Evolutionary conservation across 1,140 invertebrate genomes (phyloP), one percentile per base, ranked within the genome.

Genomic region (Triops cancriformis): DNA sequence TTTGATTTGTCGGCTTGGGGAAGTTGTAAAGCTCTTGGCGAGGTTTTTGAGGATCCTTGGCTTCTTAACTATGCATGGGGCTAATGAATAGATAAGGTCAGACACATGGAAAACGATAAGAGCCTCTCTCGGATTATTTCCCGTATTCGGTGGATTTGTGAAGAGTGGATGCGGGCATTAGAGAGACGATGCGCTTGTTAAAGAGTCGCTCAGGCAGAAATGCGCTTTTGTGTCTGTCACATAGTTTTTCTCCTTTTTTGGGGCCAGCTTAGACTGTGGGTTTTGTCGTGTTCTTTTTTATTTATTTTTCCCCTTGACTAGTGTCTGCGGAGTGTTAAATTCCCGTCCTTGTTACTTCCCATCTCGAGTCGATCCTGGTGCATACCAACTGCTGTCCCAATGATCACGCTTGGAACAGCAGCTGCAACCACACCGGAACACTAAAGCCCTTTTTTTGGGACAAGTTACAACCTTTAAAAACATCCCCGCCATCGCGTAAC

Each of bases 381-480:
- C 51, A 64, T 64, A 64, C 51, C 51, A 64, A 64, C 51, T 64
- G 51, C 51, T 64, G 51, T 64, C 51, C 1, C 51, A 14, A 64
- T 64, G 51, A 64, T 64, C 51, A n/a, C 51, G 51, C 51, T 37
- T 64, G n/a, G 10, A 64, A 23, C 51, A 64, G 51, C 51, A 64
- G 51, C 51, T 64, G 51, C 51, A 64, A 23, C 51, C 51, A 64
- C 51, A 64, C 51, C 51, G 51, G 51, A 64, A 64, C 51, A 12
- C 51, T 64, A 64, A 64, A 64, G 18, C 6, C 18, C 51, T 14
- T 64, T 23, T 64, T 64, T 64, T 37, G 7, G n/a, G 43, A 64
- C 51, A 64, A 64, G 51, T 64, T 64, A 64, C 51, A 64, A 64
- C 51, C 51, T 64, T 64, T 64, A 64, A 64, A 37, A 64, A 64